These are phyloP conservation scores for Oscheius sp. DNA, from an alignment of 2,888 invertebrate species.

Conservation along the genomic window DNA sequence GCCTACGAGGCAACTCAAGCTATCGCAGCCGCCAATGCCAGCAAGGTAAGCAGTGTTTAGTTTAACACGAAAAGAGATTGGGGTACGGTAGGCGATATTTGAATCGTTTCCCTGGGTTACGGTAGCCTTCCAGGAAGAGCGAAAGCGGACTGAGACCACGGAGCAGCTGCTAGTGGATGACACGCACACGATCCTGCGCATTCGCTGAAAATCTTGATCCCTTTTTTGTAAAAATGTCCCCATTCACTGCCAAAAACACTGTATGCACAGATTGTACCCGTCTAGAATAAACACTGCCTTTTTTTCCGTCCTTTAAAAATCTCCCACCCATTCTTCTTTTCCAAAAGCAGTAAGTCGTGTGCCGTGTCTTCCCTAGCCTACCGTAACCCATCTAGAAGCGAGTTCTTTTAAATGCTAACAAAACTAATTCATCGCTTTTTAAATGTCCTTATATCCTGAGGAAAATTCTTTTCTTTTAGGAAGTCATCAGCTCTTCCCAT, in stretches of 20 bases:
- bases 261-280: constrained; percentile 18
- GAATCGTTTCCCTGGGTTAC: constrained; percentile 8
- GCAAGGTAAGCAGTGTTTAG: constrained; percentile 70
- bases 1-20: constrained; percentile 85
- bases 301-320: background rate
- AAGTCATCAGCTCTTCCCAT: constrained; percentile 44
- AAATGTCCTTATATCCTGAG: background rate
- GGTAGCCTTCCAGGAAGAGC: constrained; percentile 29
- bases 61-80: background rate
- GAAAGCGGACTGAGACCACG: constrained; percentile 51
- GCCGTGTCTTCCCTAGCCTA: constrained; percentile 28
- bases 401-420: background rate
- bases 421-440: constrained; percentile 11
- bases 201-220: constrained; percentile 34
- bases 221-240: background rate
- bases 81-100: constrained; percentile 21
- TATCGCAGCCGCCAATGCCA: constrained; percentile 86
- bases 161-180: constrained; percentile 61
- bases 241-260: constrained; percentile 1
- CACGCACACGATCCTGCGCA: constrained; percentile 54
- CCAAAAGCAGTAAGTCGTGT: constrained; percentile 26
- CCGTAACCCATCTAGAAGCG: no score
- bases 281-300: constrained; percentile 6
- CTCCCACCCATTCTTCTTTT: background rate
- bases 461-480: constrained; percentile 44